Conservation (phyloP, 1,140 invertebrate genomes). For the Leguminivora glycinivorella region DNA sequence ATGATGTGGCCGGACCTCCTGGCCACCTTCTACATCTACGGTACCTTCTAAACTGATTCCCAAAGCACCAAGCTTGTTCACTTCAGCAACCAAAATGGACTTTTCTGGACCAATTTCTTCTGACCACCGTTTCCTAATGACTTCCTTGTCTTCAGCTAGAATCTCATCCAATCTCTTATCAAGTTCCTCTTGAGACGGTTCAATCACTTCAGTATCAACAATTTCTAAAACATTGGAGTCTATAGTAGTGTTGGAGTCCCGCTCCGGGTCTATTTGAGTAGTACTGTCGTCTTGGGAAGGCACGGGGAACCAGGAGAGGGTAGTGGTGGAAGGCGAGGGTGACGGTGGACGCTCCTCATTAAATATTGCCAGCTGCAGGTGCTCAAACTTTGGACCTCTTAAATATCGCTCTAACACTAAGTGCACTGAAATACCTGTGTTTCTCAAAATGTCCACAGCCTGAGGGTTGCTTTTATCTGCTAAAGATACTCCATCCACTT, state of each 20-base stretch:
- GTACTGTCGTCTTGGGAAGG: slow-evolving; percentile 80
- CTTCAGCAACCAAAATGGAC: slow-evolving; percentile 88
- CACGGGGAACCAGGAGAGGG: slow-evolving; percentile 86
- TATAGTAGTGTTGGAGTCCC: slow-evolving; percentile 83
- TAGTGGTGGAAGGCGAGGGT: slow-evolving; percentile 86
- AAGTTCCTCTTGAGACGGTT: slow-evolving; percentile 79
- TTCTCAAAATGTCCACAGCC: slow-evolving; percentile 91
- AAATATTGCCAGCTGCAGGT: slow-evolving; percentile 90
- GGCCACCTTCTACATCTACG: slow-evolving; percentile 91
- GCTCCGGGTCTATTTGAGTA: slow-evolving; percentile 82
- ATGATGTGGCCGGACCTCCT: slow-evolving; percentile 91
- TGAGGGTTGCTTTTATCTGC: slow-evolving; percentile 93
- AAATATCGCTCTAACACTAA: slow-evolving; percentile 92
- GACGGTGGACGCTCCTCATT: slow-evolving; percentile 83
- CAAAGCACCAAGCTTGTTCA: slow-evolving; percentile 91
- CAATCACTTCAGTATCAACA: slow-evolving; percentile 67
- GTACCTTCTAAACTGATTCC: slow-evolving; percentile 96
- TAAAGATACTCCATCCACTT: slow-evolving; percentile 90
- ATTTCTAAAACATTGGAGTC: slow-evolving; percentile 80
- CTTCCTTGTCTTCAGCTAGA: slow-evolving; percentile 75
- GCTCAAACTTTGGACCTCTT: slow-evolving; percentile 93
- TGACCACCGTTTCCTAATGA: slow-evolving; percentile 85
- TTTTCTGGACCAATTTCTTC: slow-evolving; percentile 85
- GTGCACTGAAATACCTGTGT: slow-evolving; percentile 89
- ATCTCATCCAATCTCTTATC: slow-evolving; percentile 80